Evolutionary conservation across 2,797 vertebrate genomes (phyloP).

Genomic region (Schizopygopsis malacanthus): DNA sequence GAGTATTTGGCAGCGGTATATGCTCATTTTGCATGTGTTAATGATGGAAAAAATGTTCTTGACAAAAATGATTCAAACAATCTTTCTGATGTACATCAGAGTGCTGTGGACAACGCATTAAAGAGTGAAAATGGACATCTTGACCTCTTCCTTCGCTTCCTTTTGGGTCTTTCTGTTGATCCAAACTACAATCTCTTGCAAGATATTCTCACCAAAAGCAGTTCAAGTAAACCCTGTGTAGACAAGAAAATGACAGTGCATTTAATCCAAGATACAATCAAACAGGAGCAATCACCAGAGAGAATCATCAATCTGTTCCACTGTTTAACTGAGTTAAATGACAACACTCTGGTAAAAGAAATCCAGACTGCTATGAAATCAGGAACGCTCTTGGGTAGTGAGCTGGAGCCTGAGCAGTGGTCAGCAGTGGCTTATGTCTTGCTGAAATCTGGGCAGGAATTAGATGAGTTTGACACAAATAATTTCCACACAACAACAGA

Average conservation of each 20-base stretch:
- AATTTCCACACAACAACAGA: conserved; percentile 31
- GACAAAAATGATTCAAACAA: neutral
- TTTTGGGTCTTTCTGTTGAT: conserved; percentile 49
- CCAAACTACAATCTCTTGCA: conserved; percentile 30
- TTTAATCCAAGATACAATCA: conserved; percentile 43
- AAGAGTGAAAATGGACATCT: conserved; percentile 41
- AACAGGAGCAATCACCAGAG: conserved; percentile 14
- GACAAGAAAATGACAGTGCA: neutral
- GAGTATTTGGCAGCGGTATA: conserved; percentile 56
- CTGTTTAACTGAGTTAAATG: conserved; percentile 45
- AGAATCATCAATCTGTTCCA: conserved; percentile 51
- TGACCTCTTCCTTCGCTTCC: conserved; percentile 52
- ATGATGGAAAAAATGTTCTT: conserved; percentile 34
- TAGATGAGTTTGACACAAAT: conserved; percentile 46
- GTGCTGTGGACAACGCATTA: conserved; percentile 31
- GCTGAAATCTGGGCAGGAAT: conserved; percentile 27
- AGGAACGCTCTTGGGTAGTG: conserved; percentile 20
- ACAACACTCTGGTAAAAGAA: conserved; percentile 45
- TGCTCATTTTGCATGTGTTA: conserved; percentile 23
- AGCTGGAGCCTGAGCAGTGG: conserved; percentile 48
- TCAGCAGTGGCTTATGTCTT: conserved; percentile 48
- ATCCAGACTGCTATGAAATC: conserved; percentile 30
- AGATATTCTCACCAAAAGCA: neutral
- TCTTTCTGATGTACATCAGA: conserved; percentile 15
- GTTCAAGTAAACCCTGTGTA: neutral